Evolutionary conservation across 1,140 invertebrate species (phyloP).

Genomic region (Bombus confusus): DNA sequence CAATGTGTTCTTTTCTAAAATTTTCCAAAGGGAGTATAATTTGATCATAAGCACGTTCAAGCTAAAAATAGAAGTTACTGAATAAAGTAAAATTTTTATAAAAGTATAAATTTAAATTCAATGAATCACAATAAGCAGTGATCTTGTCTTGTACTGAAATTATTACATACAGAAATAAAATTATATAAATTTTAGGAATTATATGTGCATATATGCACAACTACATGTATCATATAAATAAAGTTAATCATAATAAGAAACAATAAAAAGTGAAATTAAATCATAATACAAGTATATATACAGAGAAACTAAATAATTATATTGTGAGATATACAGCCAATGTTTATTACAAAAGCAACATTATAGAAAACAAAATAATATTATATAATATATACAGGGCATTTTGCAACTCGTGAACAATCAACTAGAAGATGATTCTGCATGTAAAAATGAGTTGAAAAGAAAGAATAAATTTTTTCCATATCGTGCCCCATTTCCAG

Average conservation of each 20-base stretch:
- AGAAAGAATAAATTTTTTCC: too few species aligned
- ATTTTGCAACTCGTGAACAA: too few species aligned
- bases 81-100: constrained; percentile 33
- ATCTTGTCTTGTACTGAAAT: neutral
- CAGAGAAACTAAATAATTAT: neutral
- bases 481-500: too few species aligned
- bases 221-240: too few species aligned
- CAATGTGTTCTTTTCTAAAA: constrained; percentile 97
- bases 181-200: neutral
- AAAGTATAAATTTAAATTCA: constrained; percentile 16
- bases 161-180: neutral
- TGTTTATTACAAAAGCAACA: neutral
- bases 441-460: too few species aligned
- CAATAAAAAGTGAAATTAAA: neutral
- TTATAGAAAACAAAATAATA: neutral
- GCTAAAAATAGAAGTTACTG: constrained; percentile 84
- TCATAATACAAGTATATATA: too few species aligned
- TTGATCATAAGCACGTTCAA: constrained; percentile 94
- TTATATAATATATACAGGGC: neutral
- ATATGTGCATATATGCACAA: constrained; percentile 9
- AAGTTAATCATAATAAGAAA: neutral
- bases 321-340: neutral
- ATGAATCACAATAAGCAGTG: constrained; percentile 3
- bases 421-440: too few species aligned
- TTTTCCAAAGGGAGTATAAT: constrained; percentile 95